Conservation (phyloP, 2,888 invertebrate genomes). For the Hirtodrosophila cameraria region DNA sequence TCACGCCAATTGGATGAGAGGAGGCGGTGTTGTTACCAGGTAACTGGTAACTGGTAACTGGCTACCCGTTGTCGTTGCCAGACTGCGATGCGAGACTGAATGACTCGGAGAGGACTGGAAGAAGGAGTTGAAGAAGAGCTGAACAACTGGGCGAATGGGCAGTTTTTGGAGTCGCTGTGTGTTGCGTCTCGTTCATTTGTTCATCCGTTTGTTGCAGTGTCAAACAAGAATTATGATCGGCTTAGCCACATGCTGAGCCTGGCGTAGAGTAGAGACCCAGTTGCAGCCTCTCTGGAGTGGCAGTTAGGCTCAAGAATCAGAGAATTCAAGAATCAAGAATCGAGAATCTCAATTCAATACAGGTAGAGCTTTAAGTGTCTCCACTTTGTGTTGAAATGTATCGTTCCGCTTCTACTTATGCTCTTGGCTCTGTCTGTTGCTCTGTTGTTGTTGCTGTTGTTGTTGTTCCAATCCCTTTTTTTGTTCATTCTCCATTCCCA, state of each 20-base stretch:
- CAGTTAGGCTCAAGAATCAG: conserved; percentile 47
- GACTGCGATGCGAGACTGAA: conserved; percentile 42
- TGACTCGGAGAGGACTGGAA: conserved; percentile 31
- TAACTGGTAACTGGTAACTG: conserved; percentile 24
- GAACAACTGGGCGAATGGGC: conserved; percentile 16
- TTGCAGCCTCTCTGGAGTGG: conserved; percentile 48
- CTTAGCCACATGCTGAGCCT: conserved; percentile 83
- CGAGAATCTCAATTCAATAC: conserved; percentile 66
- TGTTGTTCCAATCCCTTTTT: conserved; percentile 35
- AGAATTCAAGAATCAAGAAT: conserved; percentile 23
- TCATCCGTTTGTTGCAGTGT: conserved; percentile 80
- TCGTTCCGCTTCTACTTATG: conserved; percentile 63
- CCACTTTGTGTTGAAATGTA: conserved; percentile 79
- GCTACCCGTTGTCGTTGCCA: conserved; percentile 47
- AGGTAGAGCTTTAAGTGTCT: conserved; percentile 80
- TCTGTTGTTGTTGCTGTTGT: conserved; percentile 10
- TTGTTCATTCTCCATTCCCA: conserved; percentile 18
- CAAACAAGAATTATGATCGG: conserved; percentile 84
- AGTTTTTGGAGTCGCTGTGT: conserved; percentile 55
- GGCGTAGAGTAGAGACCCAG: conserved; percentile 43
- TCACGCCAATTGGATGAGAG: conserved; percentile 14
- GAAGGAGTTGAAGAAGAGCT: too few species aligned
- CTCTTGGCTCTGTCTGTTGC: conserved; percentile 1
- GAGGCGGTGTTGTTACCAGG: conserved; percentile 20
- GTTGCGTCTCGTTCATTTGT: conserved; percentile 76